Conservation (phyloP, 1,140 invertebrate genomes). For the Drosophila kikkawai region DNA sequence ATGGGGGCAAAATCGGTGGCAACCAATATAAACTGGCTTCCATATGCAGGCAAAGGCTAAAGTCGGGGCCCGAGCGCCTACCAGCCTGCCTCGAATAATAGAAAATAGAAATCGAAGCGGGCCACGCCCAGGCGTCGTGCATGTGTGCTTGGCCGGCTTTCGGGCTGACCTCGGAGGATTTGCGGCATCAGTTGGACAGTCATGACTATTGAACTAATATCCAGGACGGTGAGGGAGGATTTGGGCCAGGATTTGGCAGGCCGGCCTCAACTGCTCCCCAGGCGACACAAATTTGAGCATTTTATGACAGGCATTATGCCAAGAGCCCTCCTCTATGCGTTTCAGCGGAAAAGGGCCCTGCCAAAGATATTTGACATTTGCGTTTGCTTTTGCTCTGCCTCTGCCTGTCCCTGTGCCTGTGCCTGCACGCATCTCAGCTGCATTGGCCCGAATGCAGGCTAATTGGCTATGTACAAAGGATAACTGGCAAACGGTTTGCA, state of each 20-base stretch:
- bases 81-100: slow-evolving; percentile 50
- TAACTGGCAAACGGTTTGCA: slow-evolving; percentile 11
- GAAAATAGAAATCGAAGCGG: slow-evolving; percentile 61
- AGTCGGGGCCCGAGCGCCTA: slow-evolving; percentile 29
- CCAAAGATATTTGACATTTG: slow-evolving; percentile 22
- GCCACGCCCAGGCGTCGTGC: slow-evolving; percentile 18
- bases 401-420: background rate
- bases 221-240: slow-evolving; percentile 28
- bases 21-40: slow-evolving; percentile 61
- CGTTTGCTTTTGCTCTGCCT: background rate
- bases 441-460: slow-evolving; percentile 35
- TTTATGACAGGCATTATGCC: slow-evolving; percentile 66
- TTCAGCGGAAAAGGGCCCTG: background rate
- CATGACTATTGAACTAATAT: slow-evolving; percentile 75
- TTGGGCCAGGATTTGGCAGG: slow-evolving; percentile 20
- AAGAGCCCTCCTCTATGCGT: slow-evolving; percentile 2
- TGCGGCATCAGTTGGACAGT: slow-evolving; percentile 45
- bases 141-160: slow-evolving; percentile 48
- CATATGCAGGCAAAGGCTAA: slow-evolving; percentile 48
- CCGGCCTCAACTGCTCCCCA: slow-evolving; percentile 61
- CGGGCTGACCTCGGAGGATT: slow-evolving; percentile 70
- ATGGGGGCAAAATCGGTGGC: slow-evolving; percentile 55
- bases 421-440: slow-evolving; percentile 15
- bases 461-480: slow-evolving; percentile 31
- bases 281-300: slow-evolving; percentile 66